Base-by-base conservation (phyloP, 2,797 vertebrate species). In the Anguilla pacifica region DNA sequence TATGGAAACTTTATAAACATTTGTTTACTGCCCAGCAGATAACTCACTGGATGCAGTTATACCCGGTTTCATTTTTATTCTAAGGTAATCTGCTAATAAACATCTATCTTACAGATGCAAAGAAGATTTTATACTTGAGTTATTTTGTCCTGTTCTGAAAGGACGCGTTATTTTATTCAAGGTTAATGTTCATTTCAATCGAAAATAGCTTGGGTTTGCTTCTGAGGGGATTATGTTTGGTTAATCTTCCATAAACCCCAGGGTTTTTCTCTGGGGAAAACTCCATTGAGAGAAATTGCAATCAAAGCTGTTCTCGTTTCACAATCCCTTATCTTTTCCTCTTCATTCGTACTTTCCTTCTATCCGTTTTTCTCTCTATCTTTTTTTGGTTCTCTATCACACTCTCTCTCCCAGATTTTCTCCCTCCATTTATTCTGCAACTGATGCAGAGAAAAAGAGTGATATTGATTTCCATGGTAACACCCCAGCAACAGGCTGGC, bases 391-490 rank as follows among this genome's bases (percentile, higher is more conserved):
- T 61, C 49, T 46, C 15, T 81, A 35, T 35, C 49, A 19, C 51
- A 35, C 51, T 57, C 25, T 25, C 86, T 59, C 72, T 79, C 74
- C 53, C 55, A 11, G 89, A 88, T 91, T 93, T 91, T 94, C 92
- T 93, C 91, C 93, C 92, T 90, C 92, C 61, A 28, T 87, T 89
- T 86, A 19, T 85, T 43, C 61, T 91, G 91, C 91, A 90, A 92
- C 93, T 86, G 90, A 87, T 74, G 90, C 90, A 91, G 91, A 89
- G 91, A 92, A 86, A 85, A 22, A 82, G 46, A 49, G 79, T 51
- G 79, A 82, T 82, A 82, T 82, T 4, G 46, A 82, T 82, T 82
- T 51, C 79, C 79, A 82, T 82, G 79, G 79, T 82, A 82, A 82
- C 79, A 82, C 79, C 79, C 79, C 79, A 82, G 79, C 79, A 82